Evolutionary conservation across 2,113 vertebrate genomes (phyloP).

Genomic region (Chaetorhynchus papuensis): DNA sequence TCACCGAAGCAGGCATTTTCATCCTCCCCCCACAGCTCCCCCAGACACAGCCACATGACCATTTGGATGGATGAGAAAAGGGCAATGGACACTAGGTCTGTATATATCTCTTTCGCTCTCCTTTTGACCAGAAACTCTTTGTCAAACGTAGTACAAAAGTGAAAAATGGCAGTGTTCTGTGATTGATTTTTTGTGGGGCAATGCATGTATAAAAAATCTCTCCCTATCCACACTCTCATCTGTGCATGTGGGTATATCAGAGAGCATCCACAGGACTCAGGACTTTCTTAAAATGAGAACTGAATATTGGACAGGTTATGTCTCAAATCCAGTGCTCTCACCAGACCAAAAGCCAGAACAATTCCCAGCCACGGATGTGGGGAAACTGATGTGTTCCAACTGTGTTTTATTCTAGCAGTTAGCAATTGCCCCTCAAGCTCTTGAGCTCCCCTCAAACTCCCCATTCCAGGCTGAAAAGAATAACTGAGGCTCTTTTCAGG

Average conservation of each 20-base stretch:
- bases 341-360: neutral
- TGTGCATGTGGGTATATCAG: neutral
- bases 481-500: neutral
- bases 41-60: neutral
- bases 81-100: neutral
- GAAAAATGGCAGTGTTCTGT: neutral
- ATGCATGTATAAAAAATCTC: neutral
- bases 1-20: neutral
- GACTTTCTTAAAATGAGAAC: neutral
- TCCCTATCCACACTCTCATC: neutral
- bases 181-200: accelerated
- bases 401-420: neutral
- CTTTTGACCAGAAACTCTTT: neutral
- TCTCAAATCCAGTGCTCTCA: neutral
- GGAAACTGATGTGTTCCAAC: neutral
- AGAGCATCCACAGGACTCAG: neutral
- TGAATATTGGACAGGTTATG: neutral
- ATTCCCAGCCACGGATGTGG: neutral
- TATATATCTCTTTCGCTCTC: neutral
- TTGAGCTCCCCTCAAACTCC: neutral
- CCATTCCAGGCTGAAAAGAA: neutral
- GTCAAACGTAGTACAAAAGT: neutral
- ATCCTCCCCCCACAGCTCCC: neutral
- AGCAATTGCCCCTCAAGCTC: neutral
- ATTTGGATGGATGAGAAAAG: neutral